Evolutionary conservation across 1,140 invertebrate genomes (phyloP), one percentile per base, ranked within the genome.

Genomic region (Dysdera silvatica): DNA sequence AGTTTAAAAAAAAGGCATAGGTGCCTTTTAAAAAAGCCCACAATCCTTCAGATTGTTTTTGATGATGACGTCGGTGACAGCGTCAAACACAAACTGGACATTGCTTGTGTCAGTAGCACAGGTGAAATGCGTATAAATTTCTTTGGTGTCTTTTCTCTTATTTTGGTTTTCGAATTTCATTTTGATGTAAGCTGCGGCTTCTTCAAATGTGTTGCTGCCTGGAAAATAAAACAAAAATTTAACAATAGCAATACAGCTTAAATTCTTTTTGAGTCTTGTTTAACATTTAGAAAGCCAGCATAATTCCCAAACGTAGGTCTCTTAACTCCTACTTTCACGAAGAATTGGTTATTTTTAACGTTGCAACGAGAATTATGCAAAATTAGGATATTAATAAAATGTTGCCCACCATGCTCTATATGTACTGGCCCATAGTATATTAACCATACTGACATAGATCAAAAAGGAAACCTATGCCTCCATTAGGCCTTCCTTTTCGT

Each of bases 41-140:
- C 89, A 91, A 79, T 93, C 90, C 77, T 90, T 91, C 49, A 95
- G 80, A 79, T 93, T 95, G 73, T 91, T 90, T 74, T 92, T 92
- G 73, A 95, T 91, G 69, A 93, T 91, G 61, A 94, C 88, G 79
- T 93, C 90, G 57, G 90, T 91, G 59, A 93, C 89, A 60, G 88
- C 87, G 76, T 93, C 90, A 73, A 93, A 93, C 23, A 93, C 90
- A 76, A 93, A 93, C 74, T 91, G 76, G 61, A 94, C 91, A 75
- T 94, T 94, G 62, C 84, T 86, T 41, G 90, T 93, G 72, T 94
- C 91, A 41, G 91, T 93, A 29, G 91, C 90, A 80, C 90, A 93
- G 18, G 90, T 94, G 72, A 92, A 87, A 75, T 94, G 90, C 65
- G 88, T 90, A 73, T 94, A 94, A 67, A 93, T 91, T 77, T 93